These are phyloP conservation scores for Chorisops tibialis DNA, from an alignment of 2,888 invertebrate species.

Conservation along the genomic window DNA sequence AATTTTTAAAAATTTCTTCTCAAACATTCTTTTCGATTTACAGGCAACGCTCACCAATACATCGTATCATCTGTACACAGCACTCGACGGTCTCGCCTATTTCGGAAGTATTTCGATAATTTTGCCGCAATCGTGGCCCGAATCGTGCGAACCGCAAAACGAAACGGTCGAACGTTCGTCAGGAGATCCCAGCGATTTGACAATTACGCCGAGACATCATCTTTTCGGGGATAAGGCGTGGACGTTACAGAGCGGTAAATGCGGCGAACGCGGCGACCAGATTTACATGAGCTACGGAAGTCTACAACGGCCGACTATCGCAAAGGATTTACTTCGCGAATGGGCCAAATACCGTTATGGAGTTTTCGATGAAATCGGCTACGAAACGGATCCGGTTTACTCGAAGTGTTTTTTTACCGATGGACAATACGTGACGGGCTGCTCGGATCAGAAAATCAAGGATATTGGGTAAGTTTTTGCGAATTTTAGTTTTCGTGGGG, in stretches of 20 bases:
- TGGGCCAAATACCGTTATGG: constrained; percentile 68
- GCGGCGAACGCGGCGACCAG: constrained; percentile 58
- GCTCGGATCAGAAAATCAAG: constrained; percentile 54
- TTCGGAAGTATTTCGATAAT: constrained; percentile 59
- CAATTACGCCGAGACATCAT: constrained; percentile 54
- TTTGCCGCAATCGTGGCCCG: constrained; percentile 60
- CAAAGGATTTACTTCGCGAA: constrained; percentile 57
- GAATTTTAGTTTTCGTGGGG: too few species aligned
- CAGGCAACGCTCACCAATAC: constrained; percentile 46
- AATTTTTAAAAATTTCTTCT: too few species aligned
- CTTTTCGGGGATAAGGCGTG: constrained; percentile 56
- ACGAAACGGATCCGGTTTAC: constrained; percentile 57
- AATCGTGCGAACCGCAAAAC: constrained; percentile 50
- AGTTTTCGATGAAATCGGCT: constrained; percentile 65
- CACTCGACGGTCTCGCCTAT: constrained; percentile 58
- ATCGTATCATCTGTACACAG: constrained; percentile 57
- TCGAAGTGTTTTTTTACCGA: constrained; percentile 56
- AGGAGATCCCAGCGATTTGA: constrained; percentile 58
- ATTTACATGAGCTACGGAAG: constrained; percentile 55
- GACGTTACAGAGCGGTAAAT: constrained; percentile 62
- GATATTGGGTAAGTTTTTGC: constrained; percentile 52
- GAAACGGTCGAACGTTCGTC: constrained; percentile 46
- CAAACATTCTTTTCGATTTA: too few species aligned
- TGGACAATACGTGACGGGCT: constrained; percentile 52
- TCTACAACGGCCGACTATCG: constrained; percentile 38